Percentiles rank a stretch among this genome's conserved stretches.
phyloP scores from a whole-genome alignment of 2,888 invertebrate genomes.

The Monopis laevigella region DNA sequence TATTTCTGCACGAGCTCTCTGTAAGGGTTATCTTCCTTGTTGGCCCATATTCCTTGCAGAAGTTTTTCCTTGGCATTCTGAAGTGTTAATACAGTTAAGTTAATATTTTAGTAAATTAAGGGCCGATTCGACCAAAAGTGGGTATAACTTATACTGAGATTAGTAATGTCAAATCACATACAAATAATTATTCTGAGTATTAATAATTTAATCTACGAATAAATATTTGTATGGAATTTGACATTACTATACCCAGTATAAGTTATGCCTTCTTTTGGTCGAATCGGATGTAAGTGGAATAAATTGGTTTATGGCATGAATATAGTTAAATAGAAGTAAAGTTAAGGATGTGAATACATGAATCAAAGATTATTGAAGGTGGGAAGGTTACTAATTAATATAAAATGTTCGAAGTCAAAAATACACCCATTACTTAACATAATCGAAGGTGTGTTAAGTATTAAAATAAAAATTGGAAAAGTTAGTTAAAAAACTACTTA shows the following conservation, averaged over 20 bases:
- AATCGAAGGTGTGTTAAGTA: slow-evolving; percentile 15
- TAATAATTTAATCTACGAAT: too few species aligned
- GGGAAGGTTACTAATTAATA: not conserved
- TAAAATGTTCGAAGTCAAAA: slow-evolving; percentile 32
- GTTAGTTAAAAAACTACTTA: slow-evolving; percentile 6
- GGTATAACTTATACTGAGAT: too few species aligned
- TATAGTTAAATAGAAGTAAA: too few species aligned
- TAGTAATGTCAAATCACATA: too few species aligned
- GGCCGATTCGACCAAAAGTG: too few species aligned
- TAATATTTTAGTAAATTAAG: too few species aligned
- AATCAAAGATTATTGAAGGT: slow-evolving; percentile 3
- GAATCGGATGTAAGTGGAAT: too few species aligned
- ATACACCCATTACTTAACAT: slow-evolving; percentile 54
- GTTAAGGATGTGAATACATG: not conserved
- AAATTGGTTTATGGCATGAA: too few species aligned
- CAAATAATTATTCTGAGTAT: too few species aligned
- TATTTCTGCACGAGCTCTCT: slow-evolving; percentile 86
- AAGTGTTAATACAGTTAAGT: slow-evolving; percentile 9
- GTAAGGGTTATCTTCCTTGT: slow-evolving; percentile 74
- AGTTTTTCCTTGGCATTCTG: slow-evolving; percentile 63
- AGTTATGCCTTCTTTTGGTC: too few species aligned
- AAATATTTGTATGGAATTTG: too few species aligned
- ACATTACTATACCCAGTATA: too few species aligned
- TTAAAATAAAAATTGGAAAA: not conserved
- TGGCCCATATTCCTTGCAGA: slow-evolving; percentile 62